Percentiles rank a stretch among this genome's conserved stretches.
These are phyloP conservation scores for Nannoperca obscura DNA, from an alignment of 2,797 vertebrate genomes.

Conservation along the genomic window DNA sequence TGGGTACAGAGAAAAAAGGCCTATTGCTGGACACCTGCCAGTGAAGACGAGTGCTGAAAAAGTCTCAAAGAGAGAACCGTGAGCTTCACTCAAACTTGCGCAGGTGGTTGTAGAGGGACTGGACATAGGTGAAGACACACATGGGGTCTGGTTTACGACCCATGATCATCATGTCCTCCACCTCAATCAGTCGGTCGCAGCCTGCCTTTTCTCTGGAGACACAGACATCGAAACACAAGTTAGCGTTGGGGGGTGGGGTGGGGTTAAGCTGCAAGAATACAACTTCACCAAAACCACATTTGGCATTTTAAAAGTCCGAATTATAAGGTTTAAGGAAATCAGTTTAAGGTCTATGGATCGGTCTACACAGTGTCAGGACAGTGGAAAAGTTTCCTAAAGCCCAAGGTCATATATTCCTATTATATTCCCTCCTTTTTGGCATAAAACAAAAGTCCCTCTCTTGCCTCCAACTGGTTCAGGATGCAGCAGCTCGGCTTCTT, in stretches of 20 bases:
- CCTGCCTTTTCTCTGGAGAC: constrained; percentile 89
- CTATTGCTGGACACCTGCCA: background rate
- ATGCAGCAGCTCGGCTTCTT: too few relatives aligned
- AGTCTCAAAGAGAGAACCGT: background rate
- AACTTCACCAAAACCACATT: background rate
- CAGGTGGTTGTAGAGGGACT: constrained; percentile 97
- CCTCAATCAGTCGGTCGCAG: constrained; percentile 97
- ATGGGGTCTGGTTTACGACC: constrained; percentile 97
- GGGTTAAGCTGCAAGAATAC: background rate
- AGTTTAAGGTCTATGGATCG: background rate
- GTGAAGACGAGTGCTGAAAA: background rate
- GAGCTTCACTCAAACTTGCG: constrained; percentile 91
- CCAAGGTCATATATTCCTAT: background rate
- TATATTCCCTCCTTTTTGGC: too few relatives aligned
- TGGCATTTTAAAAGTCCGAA: background rate
- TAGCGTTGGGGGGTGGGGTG: background rate
- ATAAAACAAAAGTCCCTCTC: too few relatives aligned
- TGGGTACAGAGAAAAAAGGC: background rate
- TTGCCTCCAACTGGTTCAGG: too few relatives aligned
- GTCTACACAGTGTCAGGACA: background rate
- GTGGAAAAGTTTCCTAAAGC: background rate
- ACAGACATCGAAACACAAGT: constrained; percentile 17
- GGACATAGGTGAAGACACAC: constrained; percentile 98
- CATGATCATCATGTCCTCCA: constrained; percentile 99
- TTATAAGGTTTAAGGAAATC: too few relatives aligned